A percentile compares a stretch with the other conserved stretches of the same genome.
Conservation (phyloP, 2,888 invertebrate genomes). For the Oscheius myriophilus region DNA sequence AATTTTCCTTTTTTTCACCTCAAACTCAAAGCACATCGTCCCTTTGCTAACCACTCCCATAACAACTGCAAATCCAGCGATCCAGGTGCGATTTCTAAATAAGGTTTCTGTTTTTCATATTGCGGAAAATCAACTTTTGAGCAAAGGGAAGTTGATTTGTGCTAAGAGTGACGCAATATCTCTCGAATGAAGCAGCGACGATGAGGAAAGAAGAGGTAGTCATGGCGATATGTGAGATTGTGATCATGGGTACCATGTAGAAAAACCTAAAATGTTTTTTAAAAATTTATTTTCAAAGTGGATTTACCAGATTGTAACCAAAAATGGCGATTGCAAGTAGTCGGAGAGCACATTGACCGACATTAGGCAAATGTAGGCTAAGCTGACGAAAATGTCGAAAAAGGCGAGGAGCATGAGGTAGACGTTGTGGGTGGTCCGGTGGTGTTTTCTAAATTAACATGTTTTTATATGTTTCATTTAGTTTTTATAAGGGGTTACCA, state of each 20-base stretch:
- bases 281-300: not conserved
- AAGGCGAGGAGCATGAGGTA: conserved; percentile 67
- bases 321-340: conserved; percentile 51
- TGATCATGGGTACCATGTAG: conserved; percentile 68
- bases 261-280: conserved; percentile 47
- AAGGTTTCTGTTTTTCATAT: not conserved
- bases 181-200: conserved; percentile 63
- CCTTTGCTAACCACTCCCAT: conserved; percentile 63
- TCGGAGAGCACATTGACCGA: conserved; percentile 66
- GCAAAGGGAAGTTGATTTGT: conserved; percentile 50
- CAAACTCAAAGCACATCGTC: conserved; percentile 63
- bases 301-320: conserved; percentile 60
- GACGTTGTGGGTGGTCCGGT: conserved; percentile 49
- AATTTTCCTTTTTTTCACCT: conserved; percentile 38
- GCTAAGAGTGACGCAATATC: conserved; percentile 62
- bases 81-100: conserved; percentile 40
- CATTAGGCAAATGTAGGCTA: conserved; percentile 66
- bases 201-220: conserved; percentile 67
- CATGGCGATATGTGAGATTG: conserved; percentile 68
- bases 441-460: conserved; percentile 47
- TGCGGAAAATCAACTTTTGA: conserved; percentile 33
- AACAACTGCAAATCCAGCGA: conserved; percentile 52
- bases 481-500: too few species aligned
- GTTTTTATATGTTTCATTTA: not conserved
- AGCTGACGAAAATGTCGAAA: conserved; percentile 65